Conservation (phyloP, 2,888 invertebrate genomes). For the Eulithis prunata region DNA sequence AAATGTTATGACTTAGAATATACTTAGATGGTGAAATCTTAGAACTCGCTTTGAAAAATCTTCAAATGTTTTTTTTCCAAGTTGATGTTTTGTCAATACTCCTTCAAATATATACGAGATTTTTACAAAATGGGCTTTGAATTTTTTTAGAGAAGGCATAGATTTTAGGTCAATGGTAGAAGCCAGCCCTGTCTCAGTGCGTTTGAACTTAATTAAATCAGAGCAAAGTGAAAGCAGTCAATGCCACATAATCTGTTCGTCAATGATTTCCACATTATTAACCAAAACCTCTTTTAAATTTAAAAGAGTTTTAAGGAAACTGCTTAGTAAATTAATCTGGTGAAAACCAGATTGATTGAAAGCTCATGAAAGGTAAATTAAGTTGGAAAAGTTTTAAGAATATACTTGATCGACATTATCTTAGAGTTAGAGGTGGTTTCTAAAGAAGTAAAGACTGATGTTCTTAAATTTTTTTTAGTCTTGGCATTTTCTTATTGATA, state of each 20-base stretch:
- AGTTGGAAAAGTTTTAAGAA: constrained; percentile 10
- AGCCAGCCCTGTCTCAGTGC: constrained; percentile 37
- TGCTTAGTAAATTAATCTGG: constrained; percentile 3
- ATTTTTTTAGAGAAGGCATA: too few species aligned
- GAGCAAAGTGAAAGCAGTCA: constrained; percentile 56
- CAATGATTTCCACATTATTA: constrained; percentile 65
- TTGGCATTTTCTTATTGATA: too few species aligned
- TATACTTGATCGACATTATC: background rate
- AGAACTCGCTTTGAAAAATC: too few species aligned
- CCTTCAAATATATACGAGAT: too few species aligned
- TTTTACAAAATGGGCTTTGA: too few species aligned
- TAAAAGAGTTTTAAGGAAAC: constrained; percentile 1
- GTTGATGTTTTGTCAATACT: too few species aligned
- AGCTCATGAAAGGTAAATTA: constrained; percentile 10
- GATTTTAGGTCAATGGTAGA: constrained; percentile 22
- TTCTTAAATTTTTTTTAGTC: too few species aligned
- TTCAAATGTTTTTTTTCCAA: too few species aligned
- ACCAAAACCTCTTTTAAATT: constrained; percentile 11
- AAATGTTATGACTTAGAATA: too few species aligned
- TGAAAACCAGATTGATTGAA: constrained; percentile 18
- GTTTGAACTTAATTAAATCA: constrained; percentile 76
- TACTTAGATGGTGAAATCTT: too few species aligned
- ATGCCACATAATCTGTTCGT: constrained; percentile 58
- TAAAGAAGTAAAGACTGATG: too few species aligned
- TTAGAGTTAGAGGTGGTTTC: too few species aligned